Conservation (phyloP, 2,888 invertebrate genomes). For the Erebia aethiops region DNA sequence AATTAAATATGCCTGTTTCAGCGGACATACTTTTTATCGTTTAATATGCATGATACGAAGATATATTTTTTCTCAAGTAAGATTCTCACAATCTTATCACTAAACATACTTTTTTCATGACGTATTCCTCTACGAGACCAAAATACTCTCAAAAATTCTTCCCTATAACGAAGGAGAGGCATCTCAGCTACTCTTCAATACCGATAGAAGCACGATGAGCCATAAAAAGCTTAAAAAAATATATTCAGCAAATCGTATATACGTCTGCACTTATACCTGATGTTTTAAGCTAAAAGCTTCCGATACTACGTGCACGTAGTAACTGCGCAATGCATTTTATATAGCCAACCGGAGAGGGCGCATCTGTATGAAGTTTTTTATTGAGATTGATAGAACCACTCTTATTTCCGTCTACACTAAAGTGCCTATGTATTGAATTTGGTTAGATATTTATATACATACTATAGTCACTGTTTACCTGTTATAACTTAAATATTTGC, state of each 20-base stretch:
- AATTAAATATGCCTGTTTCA: background rate
- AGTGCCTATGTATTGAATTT: background rate
- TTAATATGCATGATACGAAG: too few relatives aligned
- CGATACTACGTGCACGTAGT: conserved; percentile 29
- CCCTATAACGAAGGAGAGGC: too few relatives aligned
- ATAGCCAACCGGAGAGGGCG: conserved; percentile 17
- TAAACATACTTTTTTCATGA: too few relatives aligned
- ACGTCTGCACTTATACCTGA: conserved; percentile 26
- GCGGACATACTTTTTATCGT: background rate
- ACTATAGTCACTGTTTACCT: too few relatives aligned
- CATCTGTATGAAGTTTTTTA: conserved; percentile 28
- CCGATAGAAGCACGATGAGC: background rate
- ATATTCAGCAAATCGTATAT: conserved; percentile 24
- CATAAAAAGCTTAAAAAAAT: conserved; percentile 5
- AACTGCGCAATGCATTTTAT: conserved; percentile 30
- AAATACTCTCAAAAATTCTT: too few relatives aligned
- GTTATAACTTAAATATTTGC: too few relatives aligned
- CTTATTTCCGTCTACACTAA: background rate
- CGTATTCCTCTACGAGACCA: too few relatives aligned
- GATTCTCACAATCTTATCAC: too few relatives aligned
- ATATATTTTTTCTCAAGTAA: too few relatives aligned
- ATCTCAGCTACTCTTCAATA: background rate
- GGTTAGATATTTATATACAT: too few relatives aligned
- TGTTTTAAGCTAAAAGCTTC: conserved; percentile 34
- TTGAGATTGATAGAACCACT: conserved; percentile 28